Percentiles rank a stretch among this genome's conserved stretches.
These are phyloP conservation scores for Pyxicephalus adspersus DNA, from an alignment of 2,113 vertebrate genomes.

Conservation along the genomic window DNA sequence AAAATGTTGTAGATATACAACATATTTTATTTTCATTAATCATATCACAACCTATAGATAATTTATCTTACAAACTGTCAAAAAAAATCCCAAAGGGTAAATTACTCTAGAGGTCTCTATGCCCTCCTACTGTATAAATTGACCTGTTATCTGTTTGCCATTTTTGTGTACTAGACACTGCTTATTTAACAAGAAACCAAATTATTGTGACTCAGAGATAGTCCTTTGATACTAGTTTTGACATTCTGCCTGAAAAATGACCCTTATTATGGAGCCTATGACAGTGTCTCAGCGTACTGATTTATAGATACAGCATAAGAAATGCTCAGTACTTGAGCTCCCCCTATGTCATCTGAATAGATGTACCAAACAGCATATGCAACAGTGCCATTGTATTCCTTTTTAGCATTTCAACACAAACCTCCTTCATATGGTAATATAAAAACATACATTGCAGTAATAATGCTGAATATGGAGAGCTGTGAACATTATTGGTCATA, in stretches of 20 bases:
- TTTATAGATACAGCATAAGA: conserved; percentile 95
- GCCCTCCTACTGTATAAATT: conserved; percentile 95
- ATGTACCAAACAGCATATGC: conserved; percentile 66
- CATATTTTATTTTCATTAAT: conserved; percentile 91
- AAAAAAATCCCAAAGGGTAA: conserved; percentile 93
- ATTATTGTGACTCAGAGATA: conserved; percentile 97
- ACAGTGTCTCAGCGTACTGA: conserved; percentile 98
- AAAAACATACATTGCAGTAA: neutral
- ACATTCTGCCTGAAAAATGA: conserved; percentile 99
- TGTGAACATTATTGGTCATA: too few relatives aligned
- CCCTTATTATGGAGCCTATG: conserved; percentile 99
- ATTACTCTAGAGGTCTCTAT: conserved; percentile 97
- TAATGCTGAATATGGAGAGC: too few relatives aligned
- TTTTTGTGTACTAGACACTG: conserved; percentile 98
- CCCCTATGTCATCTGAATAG: conserved; percentile 72
- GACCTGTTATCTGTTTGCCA: conserved; percentile 99
- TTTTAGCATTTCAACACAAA: neutral
- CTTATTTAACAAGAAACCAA: conserved; percentile 99
- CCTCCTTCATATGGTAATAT: neutral
- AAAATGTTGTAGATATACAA: conserved; percentile 68
- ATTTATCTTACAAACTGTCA: conserved; percentile 95
- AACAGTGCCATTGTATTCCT: conserved; percentile 62
- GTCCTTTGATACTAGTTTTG: conserved; percentile 99
- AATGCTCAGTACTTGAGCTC: conserved; percentile 79
- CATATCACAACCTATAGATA: conserved; percentile 89